These are phyloP conservation scores for Lagocephalus sceleratus DNA, from an alignment of 2,797 vertebrate genomes.

Conservation along the genomic window DNA sequence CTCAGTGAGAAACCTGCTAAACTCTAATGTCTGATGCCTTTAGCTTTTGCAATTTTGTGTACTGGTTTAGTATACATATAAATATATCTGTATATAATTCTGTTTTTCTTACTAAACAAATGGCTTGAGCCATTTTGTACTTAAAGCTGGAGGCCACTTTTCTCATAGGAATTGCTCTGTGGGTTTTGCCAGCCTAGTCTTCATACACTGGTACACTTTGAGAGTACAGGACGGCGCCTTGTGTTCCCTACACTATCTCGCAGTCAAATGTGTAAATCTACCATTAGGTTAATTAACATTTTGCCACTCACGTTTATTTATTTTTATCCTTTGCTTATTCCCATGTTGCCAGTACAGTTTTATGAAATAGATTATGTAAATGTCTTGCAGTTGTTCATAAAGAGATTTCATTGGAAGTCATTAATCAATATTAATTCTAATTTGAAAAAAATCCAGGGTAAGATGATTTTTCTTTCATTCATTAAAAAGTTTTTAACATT, in stretches of 20 bases:
- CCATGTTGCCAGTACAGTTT: slow-evolving; percentile 51
- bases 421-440: slow-evolving; percentile 74
- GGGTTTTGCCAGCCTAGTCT: slow-evolving; percentile 64
- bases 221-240: slow-evolving; percentile 65
- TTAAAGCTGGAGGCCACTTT: slow-evolving; percentile 74
- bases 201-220: slow-evolving; percentile 78
- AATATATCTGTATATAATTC: slow-evolving; percentile 18
- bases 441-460: slow-evolving; percentile 79
- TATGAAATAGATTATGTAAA: slow-evolving; percentile 67
- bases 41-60: slow-evolving; percentile 73
- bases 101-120: slow-evolving; percentile 67
- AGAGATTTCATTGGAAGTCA: slow-evolving; percentile 74
- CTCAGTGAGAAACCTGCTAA: slow-evolving; percentile 63
- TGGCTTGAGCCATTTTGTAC: slow-evolving; percentile 72
- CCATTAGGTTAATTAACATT: slow-evolving; percentile 59
- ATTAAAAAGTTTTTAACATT: slow-evolving; percentile 76
- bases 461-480: slow-evolving; percentile 53
- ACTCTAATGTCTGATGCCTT: slow-evolving; percentile 73
- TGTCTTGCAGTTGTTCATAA: slow-evolving; percentile 60
- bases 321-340: slow-evolving; percentile 62
- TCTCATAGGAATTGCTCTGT: slow-evolving; percentile 60
- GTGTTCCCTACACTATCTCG: slow-evolving; percentile 62
- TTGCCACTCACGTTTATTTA: slow-evolving; percentile 70
- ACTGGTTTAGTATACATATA: slow-evolving; percentile 56
- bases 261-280: slow-evolving; percentile 61